phyloP scores from a whole-genome alignment of 2,888 invertebrate genomes.

The Caenorhabditis panamensis region DNA sequence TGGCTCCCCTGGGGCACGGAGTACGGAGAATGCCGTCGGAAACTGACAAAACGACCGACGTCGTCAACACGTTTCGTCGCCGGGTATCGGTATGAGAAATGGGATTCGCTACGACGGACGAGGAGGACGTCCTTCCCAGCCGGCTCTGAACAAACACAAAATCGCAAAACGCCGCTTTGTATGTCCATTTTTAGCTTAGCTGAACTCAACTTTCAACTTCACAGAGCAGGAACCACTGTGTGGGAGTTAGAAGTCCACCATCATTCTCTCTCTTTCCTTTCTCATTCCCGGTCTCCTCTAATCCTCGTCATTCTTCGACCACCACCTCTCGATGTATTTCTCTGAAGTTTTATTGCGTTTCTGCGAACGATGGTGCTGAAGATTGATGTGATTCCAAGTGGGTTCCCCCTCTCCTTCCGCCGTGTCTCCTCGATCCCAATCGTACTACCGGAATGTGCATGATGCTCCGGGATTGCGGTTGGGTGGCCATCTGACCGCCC shows the following conservation, averaged over 20 bases:
- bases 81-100: constrained; percentile 44
- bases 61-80: constrained; percentile 53
- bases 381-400: constrained; percentile 37
- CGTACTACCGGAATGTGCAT: constrained; percentile 28
- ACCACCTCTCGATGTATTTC: constrained; percentile 31
- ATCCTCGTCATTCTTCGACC: neutral
- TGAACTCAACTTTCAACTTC: neutral
- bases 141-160: constrained; percentile 20
- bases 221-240: no score
- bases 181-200: neutral
- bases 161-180: neutral
- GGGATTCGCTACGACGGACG: constrained; percentile 4
- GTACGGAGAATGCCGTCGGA: constrained; percentile 24
- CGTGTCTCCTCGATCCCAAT: neutral
- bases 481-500: constrained; percentile 26
- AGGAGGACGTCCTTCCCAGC: neutral
- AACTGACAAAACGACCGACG: constrained; percentile 20
- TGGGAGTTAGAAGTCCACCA: neutral
- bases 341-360: constrained; percentile 32
- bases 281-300: neutral
- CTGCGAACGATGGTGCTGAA: constrained; percentile 23
- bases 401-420: neutral
- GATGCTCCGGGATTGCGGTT: constrained; percentile 15
- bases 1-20: constrained; percentile 51
- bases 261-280: neutral